These are phyloP conservation scores for Drosophila nr. medialis DNA, from an alignment of 2,888 invertebrate species.

Conservation along the genomic window DNA sequence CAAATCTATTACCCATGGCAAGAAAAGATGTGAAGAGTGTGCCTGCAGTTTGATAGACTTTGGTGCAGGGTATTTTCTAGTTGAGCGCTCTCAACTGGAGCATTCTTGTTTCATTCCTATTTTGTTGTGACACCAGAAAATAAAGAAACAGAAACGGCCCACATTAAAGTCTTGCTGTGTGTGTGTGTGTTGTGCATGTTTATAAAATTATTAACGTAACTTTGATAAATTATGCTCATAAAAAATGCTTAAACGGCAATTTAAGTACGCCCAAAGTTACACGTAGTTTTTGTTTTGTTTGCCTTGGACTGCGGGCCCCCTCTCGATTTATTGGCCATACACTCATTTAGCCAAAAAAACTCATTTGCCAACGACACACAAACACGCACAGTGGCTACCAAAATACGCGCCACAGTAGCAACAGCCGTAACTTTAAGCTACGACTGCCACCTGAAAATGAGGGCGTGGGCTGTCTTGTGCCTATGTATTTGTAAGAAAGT, in stretches of 20 bases:
- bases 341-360: constrained; percentile 65
- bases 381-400: constrained; percentile 70
- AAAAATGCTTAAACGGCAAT: constrained; percentile 77
- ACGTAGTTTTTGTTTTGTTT: constrained; percentile 33
- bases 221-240: constrained; percentile 79
- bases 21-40: background rate
- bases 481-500: background rate
- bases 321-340: constrained; percentile 69
- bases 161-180: constrained; percentile 31
- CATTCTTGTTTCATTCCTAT: background rate
- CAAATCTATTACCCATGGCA: background rate
- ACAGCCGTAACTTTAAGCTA: constrained; percentile 40
- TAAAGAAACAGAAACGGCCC: constrained; percentile 39
- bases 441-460: constrained; percentile 35
- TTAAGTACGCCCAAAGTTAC: constrained; percentile 75
- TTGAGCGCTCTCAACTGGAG: background rate
- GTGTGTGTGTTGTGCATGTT: constrained; percentile 37
- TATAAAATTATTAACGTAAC: constrained; percentile 75
- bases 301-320: background rate
- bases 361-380: constrained; percentile 56
- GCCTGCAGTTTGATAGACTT: background rate
- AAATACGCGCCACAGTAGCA: constrained; percentile 64
- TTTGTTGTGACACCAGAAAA: constrained; percentile 57
- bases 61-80: background rate
- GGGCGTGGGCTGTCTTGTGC: constrained; percentile 39